phyloP scores from a whole-genome alignment of 1,140 invertebrate species.

The Varroa destructor region DNA sequence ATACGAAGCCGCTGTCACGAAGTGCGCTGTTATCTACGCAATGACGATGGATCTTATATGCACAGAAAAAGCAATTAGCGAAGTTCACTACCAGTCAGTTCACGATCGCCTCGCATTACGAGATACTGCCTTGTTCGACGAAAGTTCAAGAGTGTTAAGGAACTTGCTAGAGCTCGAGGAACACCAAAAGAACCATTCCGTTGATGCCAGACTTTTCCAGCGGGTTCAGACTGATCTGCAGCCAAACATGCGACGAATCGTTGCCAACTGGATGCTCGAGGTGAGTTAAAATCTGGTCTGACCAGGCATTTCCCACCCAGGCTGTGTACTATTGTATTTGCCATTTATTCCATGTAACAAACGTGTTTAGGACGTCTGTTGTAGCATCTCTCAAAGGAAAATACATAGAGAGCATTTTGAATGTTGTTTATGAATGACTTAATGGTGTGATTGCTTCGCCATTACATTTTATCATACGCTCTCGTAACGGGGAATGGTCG shows the following conservation, averaged over 20 bases:
- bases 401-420: too few relatives aligned
- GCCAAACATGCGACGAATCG: constrained; percentile 72
- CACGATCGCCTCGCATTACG: constrained; percentile 1
- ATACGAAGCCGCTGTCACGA: too few relatives aligned
- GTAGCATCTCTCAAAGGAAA: too few relatives aligned
- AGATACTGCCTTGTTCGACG: background rate
- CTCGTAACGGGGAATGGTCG: too few relatives aligned
- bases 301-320: too few relatives aligned
- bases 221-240: constrained; percentile 74
- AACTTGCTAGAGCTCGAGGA: constrained; percentile 72
- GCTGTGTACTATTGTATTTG: too few relatives aligned
- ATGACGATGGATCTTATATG: constrained; percentile 13
- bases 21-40: too few relatives aligned
- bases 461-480: too few relatives aligned
- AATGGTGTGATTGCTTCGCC: too few relatives aligned
- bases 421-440: too few relatives aligned
- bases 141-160: constrained; percentile 56
- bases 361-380: too few relatives aligned
- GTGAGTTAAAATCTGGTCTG: constrained; percentile 42
- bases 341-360: too few relatives aligned
- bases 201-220: constrained; percentile 56
- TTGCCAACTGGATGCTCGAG: constrained; percentile 86
- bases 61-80: background rate
- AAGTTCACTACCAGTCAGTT: background rate
- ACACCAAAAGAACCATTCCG: constrained; percentile 50